Conservation (phyloP, 2,888 invertebrate species). For the Norana najaformis region DNA sequence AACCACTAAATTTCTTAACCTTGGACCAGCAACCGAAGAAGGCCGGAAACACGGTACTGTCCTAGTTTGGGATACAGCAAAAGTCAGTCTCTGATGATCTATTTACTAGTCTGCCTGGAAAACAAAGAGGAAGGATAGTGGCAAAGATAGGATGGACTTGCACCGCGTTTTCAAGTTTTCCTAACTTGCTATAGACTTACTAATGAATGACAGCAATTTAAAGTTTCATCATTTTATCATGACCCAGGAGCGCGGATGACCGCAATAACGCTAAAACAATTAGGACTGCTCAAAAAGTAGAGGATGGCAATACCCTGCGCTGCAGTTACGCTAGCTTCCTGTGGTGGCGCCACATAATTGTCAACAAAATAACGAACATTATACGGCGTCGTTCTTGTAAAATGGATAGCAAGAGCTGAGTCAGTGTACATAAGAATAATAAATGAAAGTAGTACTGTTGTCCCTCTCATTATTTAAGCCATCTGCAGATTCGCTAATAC, state of each 20-base stretch:
- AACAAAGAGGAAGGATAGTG: neutral
- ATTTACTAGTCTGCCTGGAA: neutral
- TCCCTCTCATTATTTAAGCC: too few species aligned
- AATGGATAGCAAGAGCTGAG: too few species aligned
- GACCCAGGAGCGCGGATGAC: neutral
- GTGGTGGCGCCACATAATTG: too few species aligned
- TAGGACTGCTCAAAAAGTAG: too few species aligned
- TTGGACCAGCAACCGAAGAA: neutral
- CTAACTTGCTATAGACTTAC: neutral
- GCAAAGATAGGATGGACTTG: too few species aligned
- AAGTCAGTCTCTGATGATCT: neutral
- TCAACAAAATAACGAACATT: too few species aligned
- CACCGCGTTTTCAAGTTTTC: neutral
- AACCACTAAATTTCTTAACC: neutral
- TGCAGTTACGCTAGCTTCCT: too few species aligned
- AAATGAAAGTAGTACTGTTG: too few species aligned
- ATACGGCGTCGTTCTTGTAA: too few species aligned
- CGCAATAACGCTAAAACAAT: neutral
- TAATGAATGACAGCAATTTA: neutral
- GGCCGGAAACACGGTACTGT: neutral
- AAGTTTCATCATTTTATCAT: neutral
- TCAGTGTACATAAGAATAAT: too few species aligned
- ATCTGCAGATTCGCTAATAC: too few species aligned
- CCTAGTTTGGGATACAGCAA: neutral
- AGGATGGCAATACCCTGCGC: too few species aligned